phyloP scores from a whole-genome alignment of 2,797 vertebrate genomes.

The Erethizon dorsatum region DNA sequence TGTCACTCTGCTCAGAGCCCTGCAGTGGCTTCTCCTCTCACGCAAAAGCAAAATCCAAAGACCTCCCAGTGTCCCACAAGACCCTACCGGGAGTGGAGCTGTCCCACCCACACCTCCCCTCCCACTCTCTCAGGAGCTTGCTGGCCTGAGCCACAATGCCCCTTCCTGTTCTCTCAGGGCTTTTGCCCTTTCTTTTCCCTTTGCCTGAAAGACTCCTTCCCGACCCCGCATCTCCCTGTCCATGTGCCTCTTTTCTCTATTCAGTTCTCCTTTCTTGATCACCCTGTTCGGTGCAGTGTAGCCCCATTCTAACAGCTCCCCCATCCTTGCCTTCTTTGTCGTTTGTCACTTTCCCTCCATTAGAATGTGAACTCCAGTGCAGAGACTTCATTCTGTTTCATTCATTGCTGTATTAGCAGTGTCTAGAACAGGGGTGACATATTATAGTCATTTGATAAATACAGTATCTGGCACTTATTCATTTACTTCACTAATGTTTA shows the following conservation, averaged over 20 bases:
- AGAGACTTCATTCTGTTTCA: background rate
- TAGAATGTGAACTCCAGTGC: constrained; percentile 10
- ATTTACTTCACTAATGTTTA: background rate
- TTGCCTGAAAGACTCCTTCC: background rate
- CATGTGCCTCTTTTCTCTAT: background rate
- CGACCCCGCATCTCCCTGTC: background rate
- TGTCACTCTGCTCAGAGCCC: background rate
- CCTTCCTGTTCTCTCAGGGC: background rate
- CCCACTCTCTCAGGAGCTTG: background rate
- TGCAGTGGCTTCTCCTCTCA: background rate
- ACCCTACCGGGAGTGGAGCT: background rate
- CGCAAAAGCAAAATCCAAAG: background rate
- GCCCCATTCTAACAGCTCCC: background rate
- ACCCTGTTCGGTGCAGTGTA: background rate
- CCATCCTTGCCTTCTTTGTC: background rate
- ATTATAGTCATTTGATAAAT: background rate
- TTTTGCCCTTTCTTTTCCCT: constrained; percentile 10
- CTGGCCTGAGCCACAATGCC: background rate
- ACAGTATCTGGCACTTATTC: background rate
- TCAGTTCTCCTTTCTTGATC: background rate
- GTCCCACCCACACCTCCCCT: background rate
- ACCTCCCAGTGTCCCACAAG: background rate
- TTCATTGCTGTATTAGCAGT: background rate
- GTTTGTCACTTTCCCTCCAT: background rate
- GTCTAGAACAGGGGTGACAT: background rate